Conservation (phyloP, 2,888 invertebrate genomes). For the Ethmia dodecea region DNA sequence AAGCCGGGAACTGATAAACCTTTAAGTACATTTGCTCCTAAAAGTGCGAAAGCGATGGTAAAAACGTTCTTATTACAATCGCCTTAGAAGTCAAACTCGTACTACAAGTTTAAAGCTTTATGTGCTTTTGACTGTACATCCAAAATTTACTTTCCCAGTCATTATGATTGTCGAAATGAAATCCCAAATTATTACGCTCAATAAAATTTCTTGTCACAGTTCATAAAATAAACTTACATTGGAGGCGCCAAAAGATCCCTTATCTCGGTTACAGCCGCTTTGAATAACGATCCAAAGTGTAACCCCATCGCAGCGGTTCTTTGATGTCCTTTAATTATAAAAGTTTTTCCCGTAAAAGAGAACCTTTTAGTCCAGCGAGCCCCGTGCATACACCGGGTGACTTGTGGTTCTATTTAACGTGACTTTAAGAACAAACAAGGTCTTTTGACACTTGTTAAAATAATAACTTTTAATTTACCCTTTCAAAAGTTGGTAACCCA, state of each 20-base stretch:
- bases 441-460: neutral
- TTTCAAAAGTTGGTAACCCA: too few relatives aligned
- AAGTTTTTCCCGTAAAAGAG: slow-evolving; percentile 66
- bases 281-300: slow-evolving; percentile 72
- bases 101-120: too few relatives aligned
- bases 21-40: too few relatives aligned
- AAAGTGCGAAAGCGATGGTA: too few relatives aligned
- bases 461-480: neutral
- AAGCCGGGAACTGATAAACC: too few relatives aligned
- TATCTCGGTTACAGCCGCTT: slow-evolving; percentile 67
- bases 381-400: slow-evolving; percentile 23
- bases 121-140: too few relatives aligned
- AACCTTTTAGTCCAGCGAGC: slow-evolving; percentile 36
- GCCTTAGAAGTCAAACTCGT: too few relatives aligned
- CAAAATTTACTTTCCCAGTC: too few relatives aligned
- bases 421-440: slow-evolving; percentile 18
- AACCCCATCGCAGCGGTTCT: slow-evolving; percentile 67
- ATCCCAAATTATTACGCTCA: slow-evolving; percentile 9
- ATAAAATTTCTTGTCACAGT: slow-evolving; percentile 55
- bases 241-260: slow-evolving; percentile 63
- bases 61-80: too few relatives aligned
- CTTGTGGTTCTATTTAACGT: slow-evolving; percentile 20
- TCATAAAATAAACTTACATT: slow-evolving; percentile 62
- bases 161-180: neutral
- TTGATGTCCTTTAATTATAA: slow-evolving; percentile 76